These are phyloP conservation scores for Cataglyphis livida DNA, from an alignment of 2,888 invertebrate genomes.

Conservation along the genomic window DNA sequence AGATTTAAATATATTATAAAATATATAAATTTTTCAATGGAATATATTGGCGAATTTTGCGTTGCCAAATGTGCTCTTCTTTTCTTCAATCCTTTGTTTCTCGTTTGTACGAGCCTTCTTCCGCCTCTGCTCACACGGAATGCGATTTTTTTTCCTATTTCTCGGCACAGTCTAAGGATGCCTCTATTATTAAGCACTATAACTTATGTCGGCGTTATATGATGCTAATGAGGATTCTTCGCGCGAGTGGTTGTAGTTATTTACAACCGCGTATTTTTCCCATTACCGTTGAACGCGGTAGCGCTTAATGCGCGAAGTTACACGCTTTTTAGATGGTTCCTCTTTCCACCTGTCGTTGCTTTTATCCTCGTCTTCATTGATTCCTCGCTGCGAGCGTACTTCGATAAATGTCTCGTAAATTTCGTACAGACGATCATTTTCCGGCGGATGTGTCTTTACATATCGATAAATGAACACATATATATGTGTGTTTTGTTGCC, in stretches of 20 bases:
- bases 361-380: slow-evolving; percentile 47
- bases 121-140: slow-evolving; percentile 4
- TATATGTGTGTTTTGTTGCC: not conserved
- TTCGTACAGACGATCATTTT: slow-evolving; percentile 1
- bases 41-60: slow-evolving; percentile 15
- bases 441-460: slow-evolving; percentile 15
- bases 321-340: slow-evolving; percentile 25
- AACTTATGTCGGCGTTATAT: slow-evolving; percentile 77
- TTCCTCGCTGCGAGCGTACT: not conserved
- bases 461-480: slow-evolving; percentile 10
- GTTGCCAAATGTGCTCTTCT: not conserved
- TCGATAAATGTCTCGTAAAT: slow-evolving; percentile 53
- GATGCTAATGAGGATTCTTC: slow-evolving; percentile 81
- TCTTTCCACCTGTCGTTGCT: slow-evolving; percentile 33
- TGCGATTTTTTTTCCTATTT: slow-evolving; percentile 18
- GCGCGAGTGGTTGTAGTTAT: slow-evolving; percentile 64
- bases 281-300: slow-evolving; percentile 51
- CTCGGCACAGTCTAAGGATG: slow-evolving; percentile 66
- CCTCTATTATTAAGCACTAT: slow-evolving; percentile 80
- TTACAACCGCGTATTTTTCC: slow-evolving; percentile 69
- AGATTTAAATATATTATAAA: not conserved
- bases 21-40: not conserved
- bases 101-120: slow-evolving; percentile 2
- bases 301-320: slow-evolving; percentile 34
- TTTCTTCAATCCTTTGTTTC: no score